phyloP scores from a whole-genome alignment of 2,797 vertebrate genomes.

The Mormyrops boulengeri region DNA sequence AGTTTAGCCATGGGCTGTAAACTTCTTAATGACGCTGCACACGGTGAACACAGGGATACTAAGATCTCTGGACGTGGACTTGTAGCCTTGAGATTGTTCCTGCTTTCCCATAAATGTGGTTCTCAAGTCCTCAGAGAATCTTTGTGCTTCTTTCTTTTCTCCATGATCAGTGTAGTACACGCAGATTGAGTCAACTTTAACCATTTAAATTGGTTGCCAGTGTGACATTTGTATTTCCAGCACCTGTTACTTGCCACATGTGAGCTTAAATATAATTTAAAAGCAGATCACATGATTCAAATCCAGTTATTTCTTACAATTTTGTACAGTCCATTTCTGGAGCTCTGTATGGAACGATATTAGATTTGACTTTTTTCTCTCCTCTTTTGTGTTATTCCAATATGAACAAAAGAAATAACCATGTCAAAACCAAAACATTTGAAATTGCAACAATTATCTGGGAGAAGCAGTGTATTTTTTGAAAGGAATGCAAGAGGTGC shows the following conservation, averaged over 20 bases:
- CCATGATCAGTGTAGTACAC: neutral
- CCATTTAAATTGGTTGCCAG: neutral
- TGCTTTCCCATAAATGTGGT: neutral
- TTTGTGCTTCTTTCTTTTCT: neutral
- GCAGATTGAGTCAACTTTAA: neutral
- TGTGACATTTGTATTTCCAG: neutral
- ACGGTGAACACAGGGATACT: neutral
- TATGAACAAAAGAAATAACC: neutral
- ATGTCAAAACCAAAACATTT: neutral
- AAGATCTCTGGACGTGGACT: neutral
- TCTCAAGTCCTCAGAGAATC: neutral
- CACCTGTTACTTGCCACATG: neutral
- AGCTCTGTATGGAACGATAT: neutral
- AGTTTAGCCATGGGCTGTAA: neutral
- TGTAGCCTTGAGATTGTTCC: neutral
- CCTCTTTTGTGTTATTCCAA: neutral
- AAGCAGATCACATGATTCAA: neutral
- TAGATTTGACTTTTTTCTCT: neutral
- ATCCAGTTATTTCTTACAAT: neutral
- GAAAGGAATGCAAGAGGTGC: neutral
- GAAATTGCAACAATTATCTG: neutral
- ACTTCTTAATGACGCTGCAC: neutral
- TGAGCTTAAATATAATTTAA: neutral
- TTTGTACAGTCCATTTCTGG: neutral
- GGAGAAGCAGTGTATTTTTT: neutral